Base-by-base conservation (phyloP, 2,797 vertebrate genomes). In the Rhinella marina region DNA sequence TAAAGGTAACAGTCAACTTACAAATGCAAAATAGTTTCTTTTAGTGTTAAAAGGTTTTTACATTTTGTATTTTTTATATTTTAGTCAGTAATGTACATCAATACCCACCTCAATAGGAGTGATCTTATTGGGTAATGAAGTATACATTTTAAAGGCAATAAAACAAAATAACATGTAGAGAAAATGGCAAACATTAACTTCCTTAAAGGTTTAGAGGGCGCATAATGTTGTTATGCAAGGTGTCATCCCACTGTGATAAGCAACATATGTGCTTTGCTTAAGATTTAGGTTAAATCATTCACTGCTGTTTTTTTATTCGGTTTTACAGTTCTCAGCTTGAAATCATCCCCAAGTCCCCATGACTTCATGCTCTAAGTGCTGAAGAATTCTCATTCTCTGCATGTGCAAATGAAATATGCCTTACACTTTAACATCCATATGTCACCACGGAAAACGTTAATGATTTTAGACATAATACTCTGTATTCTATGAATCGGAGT, bases 191-290 rank as follows among this genome's bases (percentile, higher is more conserved):
- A 61, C 82, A 75, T 75, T 84, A 48, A 57, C 41, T 76, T 84
- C 56, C 57, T 84, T 27, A 84, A 84, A 70, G 29, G 62, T 84
- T 84, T 62, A 50, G 8, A 62, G 32, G 72, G 41, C 52, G 32
- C 61, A 56, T 32, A 56, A 79, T 64, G 73, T 62, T 85, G 48
- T 54, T 64, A 78, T 62, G 73, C 23, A 62, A 84, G 32, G n/a
- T 85, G 56, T 54, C 19, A 5, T 41, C 75, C 73, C 56, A 59
- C 84, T 86, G 75, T 78, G 75, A 66, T 32, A 56, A 86, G 84
- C 84, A 77, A 78, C 41, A 41, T 86, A 86, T 86, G 75, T 68
- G 75, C 57, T 86, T 86, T 86, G 84, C 32, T 78, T 86, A 64
- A 77, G 25, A 64, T 78, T 85, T 78, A 78, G 77, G 32, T 56